Percentiles rank a stretch among this genome's conserved stretches.
Conservation (phyloP, 2,113 vertebrate species). For the Pachycephala philippinensis region DNA sequence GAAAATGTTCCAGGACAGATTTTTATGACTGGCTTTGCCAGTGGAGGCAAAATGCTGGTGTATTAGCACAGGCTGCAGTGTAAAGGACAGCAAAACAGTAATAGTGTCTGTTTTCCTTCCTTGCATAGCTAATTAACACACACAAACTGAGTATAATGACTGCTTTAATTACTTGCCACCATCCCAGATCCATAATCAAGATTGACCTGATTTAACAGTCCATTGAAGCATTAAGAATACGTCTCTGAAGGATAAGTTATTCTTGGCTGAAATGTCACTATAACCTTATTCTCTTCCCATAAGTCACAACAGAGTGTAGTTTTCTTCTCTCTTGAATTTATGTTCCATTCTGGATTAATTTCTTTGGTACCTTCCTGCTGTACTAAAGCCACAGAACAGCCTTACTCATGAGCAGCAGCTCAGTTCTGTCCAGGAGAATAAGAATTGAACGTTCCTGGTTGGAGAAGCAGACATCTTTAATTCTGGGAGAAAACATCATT, state of each 20-base stretch:
- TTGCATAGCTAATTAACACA: neutral
- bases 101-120: neutral
- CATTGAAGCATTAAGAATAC: neutral
- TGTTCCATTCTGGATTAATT: neutral
- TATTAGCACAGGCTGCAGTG: neutral
- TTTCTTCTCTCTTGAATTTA: neutral
- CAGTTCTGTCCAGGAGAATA: neutral
- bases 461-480: neutral
- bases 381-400: neutral
- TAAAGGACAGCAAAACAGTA: neutral
- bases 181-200: neutral
- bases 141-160: neutral
- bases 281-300: neutral
- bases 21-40: neutral
- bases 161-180: neutral
- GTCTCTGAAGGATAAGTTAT: neutral
- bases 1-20: neutral
- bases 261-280: neutral
- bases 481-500: neutral
- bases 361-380: neutral
- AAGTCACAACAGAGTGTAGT: neutral
- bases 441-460: neutral
- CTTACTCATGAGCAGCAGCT: neutral
- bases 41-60: neutral
- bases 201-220: neutral